Evolutionary conservation across 2,797 vertebrate species (phyloP), one percentile per base, ranked within the genome.

Genomic region (Enteromius afrohamiltoni): DNA sequence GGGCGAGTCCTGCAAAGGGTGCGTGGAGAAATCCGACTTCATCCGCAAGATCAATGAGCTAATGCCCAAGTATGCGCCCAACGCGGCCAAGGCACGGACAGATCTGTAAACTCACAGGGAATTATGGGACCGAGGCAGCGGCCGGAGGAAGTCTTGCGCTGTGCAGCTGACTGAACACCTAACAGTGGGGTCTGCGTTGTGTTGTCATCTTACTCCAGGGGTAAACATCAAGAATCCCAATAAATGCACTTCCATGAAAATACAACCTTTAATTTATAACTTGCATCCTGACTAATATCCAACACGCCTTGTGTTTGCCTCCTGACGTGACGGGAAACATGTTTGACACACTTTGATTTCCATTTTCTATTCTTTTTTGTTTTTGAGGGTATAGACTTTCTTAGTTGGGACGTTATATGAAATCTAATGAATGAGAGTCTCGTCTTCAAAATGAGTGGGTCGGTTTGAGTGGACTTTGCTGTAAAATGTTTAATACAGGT

Each of bases 31-130:
- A 88, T 96, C 96, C 0, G 98, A 99, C 91, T 99, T 98, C 90
- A 99, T 99, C 92, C 96, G 97, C 73, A 96, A 97, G 89, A 99
- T 99, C 91, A 95, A 96, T 0, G 97, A 99, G 93, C 96, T 99
- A 87, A 98, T 99, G 98, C 97, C 98, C 84, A 97, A 96, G 92
- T 97, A 98, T 3, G 97, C 97, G 0, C 97, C 97, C 4, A 94
- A 94, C 42, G 97, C 96, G 3, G 97, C 97, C 89, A 95, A 93
- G 81, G 95, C 96, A 88, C 94, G 97, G 94, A 96, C 96, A 84
- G 98, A 99, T 23, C 95, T 99, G 90, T 99, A 78, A 91, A 73
- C 58, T 55, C 71, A 55, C 1, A 19, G 78, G 65, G 86, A 84
- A 26, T 78, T 89, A 87, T 65, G 93, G 95, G 93, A 93, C 31